Evolutionary conservation across 2,113 vertebrate genomes (phyloP).

Genomic region (Calidris pugnax): DNA sequence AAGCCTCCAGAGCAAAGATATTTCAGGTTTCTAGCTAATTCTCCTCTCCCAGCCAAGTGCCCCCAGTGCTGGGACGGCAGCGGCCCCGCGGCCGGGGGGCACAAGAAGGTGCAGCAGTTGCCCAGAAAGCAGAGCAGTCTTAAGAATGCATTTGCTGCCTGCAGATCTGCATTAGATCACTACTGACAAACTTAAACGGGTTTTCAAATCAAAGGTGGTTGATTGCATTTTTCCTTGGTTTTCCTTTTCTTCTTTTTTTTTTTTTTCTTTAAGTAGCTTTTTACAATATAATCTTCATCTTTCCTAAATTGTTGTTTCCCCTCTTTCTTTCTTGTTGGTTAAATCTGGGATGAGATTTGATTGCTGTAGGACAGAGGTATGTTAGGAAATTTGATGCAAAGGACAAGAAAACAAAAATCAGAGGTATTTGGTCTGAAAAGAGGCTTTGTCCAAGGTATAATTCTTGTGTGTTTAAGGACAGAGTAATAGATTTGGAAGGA

Average conservation of each 20-base stretch:
- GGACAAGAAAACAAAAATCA: constrained; percentile 71
- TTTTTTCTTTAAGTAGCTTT: not conserved
- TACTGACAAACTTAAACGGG: not conserved
- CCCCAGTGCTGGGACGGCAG: not conserved
- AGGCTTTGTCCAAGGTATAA: constrained; percentile 52
- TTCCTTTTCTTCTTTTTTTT: not conserved
- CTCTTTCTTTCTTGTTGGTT: not conserved
- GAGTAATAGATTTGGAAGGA: constrained; percentile 74
- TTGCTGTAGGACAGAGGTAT: constrained; percentile 39
- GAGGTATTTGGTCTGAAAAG: constrained; percentile 69
- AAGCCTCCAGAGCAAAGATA: not conserved
- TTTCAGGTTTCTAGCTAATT: not conserved
- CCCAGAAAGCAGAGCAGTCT: not conserved
- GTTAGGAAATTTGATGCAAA: constrained; percentile 55
- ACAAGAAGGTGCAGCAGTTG: not conserved
- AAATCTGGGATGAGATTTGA: constrained; percentile 7
- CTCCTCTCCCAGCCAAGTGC: not conserved
- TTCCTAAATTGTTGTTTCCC: not conserved
- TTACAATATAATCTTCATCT: not conserved
- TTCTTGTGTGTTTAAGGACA: constrained; percentile 74
- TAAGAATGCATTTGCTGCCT: not conserved
- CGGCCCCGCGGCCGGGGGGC: not conserved
- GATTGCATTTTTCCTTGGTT: not conserved
- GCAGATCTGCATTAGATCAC: not conserved
- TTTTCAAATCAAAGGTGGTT: not conserved